A percentile compares a stretch with the other conserved stretches of the same genome.
Evolutionary conservation across 2,888 invertebrate species (phyloP).

Genomic region (Timema cristinae): DNA sequence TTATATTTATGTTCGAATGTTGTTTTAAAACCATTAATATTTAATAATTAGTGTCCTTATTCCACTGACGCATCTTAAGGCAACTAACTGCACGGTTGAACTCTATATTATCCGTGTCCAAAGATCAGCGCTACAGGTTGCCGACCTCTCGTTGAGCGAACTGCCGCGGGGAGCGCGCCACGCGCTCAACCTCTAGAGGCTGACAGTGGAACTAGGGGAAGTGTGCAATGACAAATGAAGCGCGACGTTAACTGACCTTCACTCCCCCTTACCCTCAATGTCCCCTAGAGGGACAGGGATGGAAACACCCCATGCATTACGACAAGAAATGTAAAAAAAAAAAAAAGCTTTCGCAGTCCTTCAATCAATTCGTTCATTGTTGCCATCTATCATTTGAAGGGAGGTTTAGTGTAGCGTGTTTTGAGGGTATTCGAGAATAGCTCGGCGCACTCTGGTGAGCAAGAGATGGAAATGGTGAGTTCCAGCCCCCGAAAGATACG

Average conservation of each 20-base stretch:
- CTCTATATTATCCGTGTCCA: neutral
- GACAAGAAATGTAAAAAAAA: slow-evolving; percentile 11
- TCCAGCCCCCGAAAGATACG: no score
- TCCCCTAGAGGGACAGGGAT: neutral
- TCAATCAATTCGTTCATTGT: slow-evolving; percentile 17
- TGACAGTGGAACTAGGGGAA: slow-evolving; percentile 11
- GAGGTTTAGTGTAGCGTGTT: no score
- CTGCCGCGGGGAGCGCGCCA: slow-evolving; percentile 3
- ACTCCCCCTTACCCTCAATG: slow-evolving; percentile 15
- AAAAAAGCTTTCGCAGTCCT: slow-evolving; percentile 8
- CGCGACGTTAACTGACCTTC: slow-evolving; percentile 32
- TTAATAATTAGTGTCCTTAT: no score
- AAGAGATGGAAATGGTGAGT: no score
- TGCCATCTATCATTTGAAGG: slow-evolving; percentile 9
- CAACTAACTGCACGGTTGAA: no score
- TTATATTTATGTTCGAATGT: no score
- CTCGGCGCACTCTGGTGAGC: no score
- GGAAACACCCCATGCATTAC: neutral
- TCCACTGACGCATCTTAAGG: no score
- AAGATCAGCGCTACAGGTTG: slow-evolving; percentile 10
- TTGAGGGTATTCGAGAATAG: no score
- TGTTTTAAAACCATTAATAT: no score
- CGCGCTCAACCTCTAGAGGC: neutral
- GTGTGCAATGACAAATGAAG: slow-evolving; percentile 32
- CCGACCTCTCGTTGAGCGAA: neutral